phyloP scores from a whole-genome alignment of 30 jellyfish, hydroid and myxozoan genomes.

The Aurelia sp. region DNA sequence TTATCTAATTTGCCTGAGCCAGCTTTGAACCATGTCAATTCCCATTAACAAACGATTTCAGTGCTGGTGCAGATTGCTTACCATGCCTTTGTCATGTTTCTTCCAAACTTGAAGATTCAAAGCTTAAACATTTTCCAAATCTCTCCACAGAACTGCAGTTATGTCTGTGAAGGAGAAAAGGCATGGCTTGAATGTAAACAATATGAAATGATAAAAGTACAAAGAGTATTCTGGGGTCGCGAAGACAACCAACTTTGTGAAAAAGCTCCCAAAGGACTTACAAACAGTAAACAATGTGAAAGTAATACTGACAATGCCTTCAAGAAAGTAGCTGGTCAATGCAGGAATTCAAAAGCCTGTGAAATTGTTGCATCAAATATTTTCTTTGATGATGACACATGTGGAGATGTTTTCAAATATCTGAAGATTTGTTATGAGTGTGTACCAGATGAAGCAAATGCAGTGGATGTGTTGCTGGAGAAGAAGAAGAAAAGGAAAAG shows the following conservation, averaged over 20 bases:
- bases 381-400: conserved; percentile 97
- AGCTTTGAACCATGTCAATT: too few species aligned
- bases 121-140: too few species aligned
- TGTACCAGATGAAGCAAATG: conserved; percentile 95
- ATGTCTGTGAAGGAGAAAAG: conserved; percentile 99
- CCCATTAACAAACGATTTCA: too few species aligned
- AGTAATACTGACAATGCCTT: conserved; percentile 87
- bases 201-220: conserved; percentile 90
- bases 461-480: conserved; percentile 88
- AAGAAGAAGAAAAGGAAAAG: conserved; percentile 79
- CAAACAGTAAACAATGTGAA: conserved; percentile 80
- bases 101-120: too few species aligned
- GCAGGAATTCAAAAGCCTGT: conserved; percentile 89
- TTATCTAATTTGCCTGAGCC: too few species aligned
- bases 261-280: conserved; percentile 90
- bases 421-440: conserved; percentile 98
- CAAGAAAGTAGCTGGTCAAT: conserved; percentile 92
- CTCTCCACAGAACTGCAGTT: conserved; percentile 94
- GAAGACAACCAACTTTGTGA: conserved; percentile 96
- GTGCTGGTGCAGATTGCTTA: too few species aligned
- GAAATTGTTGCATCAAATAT: conserved; percentile 98
- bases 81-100: too few species aligned
- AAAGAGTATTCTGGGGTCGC: conserved; percentile 99
- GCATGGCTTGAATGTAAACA: conserved; percentile 99
- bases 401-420: conserved; percentile 91